phyloP scores from a whole-genome alignment of 2,888 invertebrate species.

The Pseudeuparius sepicola region DNA sequence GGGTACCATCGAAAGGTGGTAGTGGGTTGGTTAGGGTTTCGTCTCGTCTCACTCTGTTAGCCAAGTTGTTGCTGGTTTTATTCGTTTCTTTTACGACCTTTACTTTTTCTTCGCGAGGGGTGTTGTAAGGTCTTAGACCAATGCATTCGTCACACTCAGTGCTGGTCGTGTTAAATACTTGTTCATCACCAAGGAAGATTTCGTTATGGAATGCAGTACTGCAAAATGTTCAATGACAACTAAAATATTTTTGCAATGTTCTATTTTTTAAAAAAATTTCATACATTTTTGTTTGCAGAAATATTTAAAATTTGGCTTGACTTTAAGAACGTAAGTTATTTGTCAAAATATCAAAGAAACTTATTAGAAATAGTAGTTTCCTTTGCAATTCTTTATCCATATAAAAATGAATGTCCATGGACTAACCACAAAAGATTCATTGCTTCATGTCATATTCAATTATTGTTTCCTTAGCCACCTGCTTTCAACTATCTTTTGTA shows the following conservation, averaged over 20 bases:
- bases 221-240: slow-evolving; percentile 21
- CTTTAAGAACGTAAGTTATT: too few relatives aligned
- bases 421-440: too few relatives aligned
- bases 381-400: too few relatives aligned
- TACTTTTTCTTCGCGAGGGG: slow-evolving; percentile 30
- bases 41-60: slow-evolving; percentile 32
- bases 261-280: slow-evolving; percentile 7
- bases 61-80: slow-evolving; percentile 23
- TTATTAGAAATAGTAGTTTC: too few relatives aligned
- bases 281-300: too few relatives aligned
- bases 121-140: slow-evolving; percentile 40
- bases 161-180: slow-evolving; percentile 33
- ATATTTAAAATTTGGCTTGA: too few relatives aligned
- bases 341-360: too few relatives aligned
- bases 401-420: too few relatives aligned
- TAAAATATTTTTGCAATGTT: slow-evolving; percentile 7
- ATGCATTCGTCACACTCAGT: slow-evolving; percentile 42
- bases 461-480: too few relatives aligned
- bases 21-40: slow-evolving; percentile 33
- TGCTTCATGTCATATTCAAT: too few relatives aligned
- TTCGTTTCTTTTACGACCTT: slow-evolving; percentile 17
- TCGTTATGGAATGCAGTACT: slow-evolving; percentile 54
- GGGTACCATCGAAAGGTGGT: slow-evolving; percentile 57
- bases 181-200: slow-evolving; percentile 64
- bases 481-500: too few relatives aligned